Evolutionary conservation across 2,113 vertebrate species (phyloP), one percentile per base, ranked within the genome.

Genomic region (Danionella cerebrum): DNA sequence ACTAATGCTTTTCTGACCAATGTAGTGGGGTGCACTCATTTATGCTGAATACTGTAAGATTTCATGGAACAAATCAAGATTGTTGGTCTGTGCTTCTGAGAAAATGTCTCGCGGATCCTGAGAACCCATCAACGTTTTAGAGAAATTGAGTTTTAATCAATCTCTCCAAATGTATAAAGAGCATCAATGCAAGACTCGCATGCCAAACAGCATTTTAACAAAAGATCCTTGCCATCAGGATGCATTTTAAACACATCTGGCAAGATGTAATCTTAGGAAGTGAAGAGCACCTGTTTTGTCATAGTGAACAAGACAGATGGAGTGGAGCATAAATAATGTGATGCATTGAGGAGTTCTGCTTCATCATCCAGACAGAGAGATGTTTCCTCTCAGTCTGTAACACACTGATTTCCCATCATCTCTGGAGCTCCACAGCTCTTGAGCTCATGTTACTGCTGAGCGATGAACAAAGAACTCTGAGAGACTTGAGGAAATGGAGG

Each of bases 401-500:
- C 58, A n/a, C 44, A 63, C 38, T 38, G 24, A 25, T 69, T 76
- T 75, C 64, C 27, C 66, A 47, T 52, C 53, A 67, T 27, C 44
- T 33, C 29, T 24, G 45, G 4, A 50, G 33, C 47, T 25, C 55
- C 27, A 14, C 60, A 14, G 31, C 33, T 29, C 71, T 36, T 42
- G 36, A 19, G 59, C 55, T 75, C 39, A 41, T 47, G 54, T 78
- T 76, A 75, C 71, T 52, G 48, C 41, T 24, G 35, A 53, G 38
- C 22, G 47, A 44, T 60, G 3, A 44, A 45, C 14, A 60, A 60
- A 60, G 58, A 21, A 45, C 58, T 63, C 52, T 72, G 52, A 58
- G 14, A 25, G 3, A 60, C 41, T 74, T 50, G 69, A 36, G 69
- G 66, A 63, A 81, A 79, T 62, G 58, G 53, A 60, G 6, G 38